Evolutionary conservation across 2,888 invertebrate species (phyloP), one percentile per base, ranked within the genome.

Genomic region (Tipula lateralis): DNA sequence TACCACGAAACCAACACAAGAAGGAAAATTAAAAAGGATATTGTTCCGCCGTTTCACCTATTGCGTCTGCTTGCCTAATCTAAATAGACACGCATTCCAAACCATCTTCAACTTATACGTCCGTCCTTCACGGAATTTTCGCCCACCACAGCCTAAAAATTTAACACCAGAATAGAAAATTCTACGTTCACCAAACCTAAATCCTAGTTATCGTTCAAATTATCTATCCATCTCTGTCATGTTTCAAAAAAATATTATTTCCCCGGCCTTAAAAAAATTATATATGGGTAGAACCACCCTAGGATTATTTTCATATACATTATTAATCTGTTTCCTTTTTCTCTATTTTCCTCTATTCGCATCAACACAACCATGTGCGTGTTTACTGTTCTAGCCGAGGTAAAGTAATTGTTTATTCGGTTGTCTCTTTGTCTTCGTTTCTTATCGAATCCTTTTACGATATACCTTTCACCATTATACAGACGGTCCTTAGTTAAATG

Each of bases 201-300:
- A 9, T 66, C 24, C 7, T n/a, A 66, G 24, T 66, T 24, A 24
- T 24, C 66, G n/a, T n/a, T n/a, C n/a, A n/a, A n/a, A 24, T 66
- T 66, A 66, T 66, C 66, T 66, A 66, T 66, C 66, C 66, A 66
- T 66, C 66, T 66, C 66, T 66, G 66, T 66, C 66, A 66, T 1
- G 19, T 66, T 66, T 66, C 24, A 24, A 24, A 66, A 19, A 66
- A 2, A 24, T 66, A 66, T 66, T 66, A 24, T 66, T 50, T 19
- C 24, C 24, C 66, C 24, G 24, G 12, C 16, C 66, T 12, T 24
- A 66, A 66, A 66, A 50, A 24, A 66, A 66, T 66, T 66, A 66
- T 66, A 9, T 24, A n/a, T n/a, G 24, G n/a, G n/a, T n/a, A 39
- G 39, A 66, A 24, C 66, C 66, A 66, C 66, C 66, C 66, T 66